Conservation (phyloP, 2,113 vertebrate genomes). For the Bufo gargarizans region DNA sequence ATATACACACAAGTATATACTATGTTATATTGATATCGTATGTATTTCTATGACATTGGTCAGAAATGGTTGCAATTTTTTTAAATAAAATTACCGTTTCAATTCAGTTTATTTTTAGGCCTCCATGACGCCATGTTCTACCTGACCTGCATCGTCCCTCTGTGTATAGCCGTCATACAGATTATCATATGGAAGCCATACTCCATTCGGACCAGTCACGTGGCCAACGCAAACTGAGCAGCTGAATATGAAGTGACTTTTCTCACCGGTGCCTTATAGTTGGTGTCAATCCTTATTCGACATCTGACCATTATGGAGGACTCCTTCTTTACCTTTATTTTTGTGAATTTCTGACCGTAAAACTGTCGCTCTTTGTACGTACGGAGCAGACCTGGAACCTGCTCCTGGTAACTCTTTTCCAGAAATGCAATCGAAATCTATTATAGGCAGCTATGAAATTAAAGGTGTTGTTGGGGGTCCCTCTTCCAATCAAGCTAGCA, state of each 20-base stretch:
- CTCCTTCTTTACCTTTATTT: neutral
- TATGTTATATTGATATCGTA: no score
- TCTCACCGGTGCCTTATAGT: constrained; percentile 25
- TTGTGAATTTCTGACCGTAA: no score
- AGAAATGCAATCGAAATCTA: no score
- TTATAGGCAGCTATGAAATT: no score
- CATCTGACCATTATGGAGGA: neutral
- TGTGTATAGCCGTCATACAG: constrained; percentile 76
- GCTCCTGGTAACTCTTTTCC: no score
- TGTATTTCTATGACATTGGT: neutral
- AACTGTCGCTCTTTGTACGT: no score
- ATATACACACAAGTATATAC: no score
- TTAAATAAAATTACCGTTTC: constrained; percentile 9
- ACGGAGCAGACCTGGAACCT: no score
- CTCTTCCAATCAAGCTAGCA: no score
- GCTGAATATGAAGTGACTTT: neutral
- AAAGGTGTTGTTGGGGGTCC: no score
- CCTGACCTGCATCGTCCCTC: constrained; percentile 83
- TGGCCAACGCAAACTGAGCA: constrained; percentile 38
- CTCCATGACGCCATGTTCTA: constrained; percentile 84
- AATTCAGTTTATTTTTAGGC: constrained; percentile 70
- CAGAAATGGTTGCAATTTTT: neutral
- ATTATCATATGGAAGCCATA: constrained; percentile 83
- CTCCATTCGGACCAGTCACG: constrained; percentile 83
- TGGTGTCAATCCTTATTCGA: neutral